Base-by-base conservation (phyloP, 2,113 vertebrate genomes). In the Epinephelus fuscoguttatus region DNA sequence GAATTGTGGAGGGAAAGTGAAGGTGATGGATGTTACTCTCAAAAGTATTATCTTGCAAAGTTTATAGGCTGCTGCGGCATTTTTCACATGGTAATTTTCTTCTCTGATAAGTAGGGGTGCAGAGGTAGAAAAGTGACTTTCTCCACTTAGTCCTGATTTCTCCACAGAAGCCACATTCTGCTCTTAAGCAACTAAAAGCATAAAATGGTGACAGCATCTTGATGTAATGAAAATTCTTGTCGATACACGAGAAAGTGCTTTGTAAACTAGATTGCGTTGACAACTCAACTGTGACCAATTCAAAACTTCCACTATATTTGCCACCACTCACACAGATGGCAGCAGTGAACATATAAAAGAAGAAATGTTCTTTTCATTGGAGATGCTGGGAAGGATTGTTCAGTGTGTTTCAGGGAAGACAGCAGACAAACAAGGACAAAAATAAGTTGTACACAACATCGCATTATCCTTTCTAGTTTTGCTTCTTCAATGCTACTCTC, bases 81-180 rank as follows among this genome's bases (percentile, higher is more conserved):
- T 86, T 83, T 88, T 82, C 61, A 75, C 63, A 82, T 78, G 64
- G 85, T 89, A 82, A 84, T 89, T 88, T 87, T 81, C 52, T 67
- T 84, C 66, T 86, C 63, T 81, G 80, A 87, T 72, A 73, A 91
- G 66, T 75, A 49, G n/a, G 13, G 25, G 69, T 37, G 11, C 66
- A 73, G 53, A 84, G 40, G 62, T 67, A 63, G 69, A 61, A 80
- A 86, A 84, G 82, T 84, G 80, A 74, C 78, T 85, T 81, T 86
- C 50, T 56, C 52, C 56, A 75, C 77, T 81, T 78, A 60, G 63
- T 59, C 55, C 55, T 37, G 56, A 82, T 86, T 90, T 70, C 33
- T 73, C 42, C 10, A 11, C 73, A 45, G 56, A 56, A 56, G 56
- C 62, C 64, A 83, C 52, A 74, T 69, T 83, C 71, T 73, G 66